phyloP scores from a whole-genome alignment of 2,797 vertebrate species.

The Myotis planiceps region DNA sequence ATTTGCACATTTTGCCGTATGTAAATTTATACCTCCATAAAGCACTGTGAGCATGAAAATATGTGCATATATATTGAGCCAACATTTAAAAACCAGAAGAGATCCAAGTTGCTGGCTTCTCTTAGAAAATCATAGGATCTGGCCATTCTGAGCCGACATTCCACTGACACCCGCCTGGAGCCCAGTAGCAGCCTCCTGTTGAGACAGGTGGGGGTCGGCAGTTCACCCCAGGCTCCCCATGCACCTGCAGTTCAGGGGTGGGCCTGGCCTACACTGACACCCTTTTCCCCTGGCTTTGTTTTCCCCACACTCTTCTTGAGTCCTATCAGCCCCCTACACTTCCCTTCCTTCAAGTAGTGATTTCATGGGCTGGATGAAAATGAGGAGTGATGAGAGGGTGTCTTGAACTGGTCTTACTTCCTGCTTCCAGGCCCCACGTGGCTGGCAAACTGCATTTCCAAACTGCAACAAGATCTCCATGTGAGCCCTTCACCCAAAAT shows the following conservation, averaged over 20 bases:
- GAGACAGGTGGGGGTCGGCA: background rate
- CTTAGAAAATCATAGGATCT: slow-evolving; percentile 45
- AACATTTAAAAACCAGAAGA: slow-evolving; percentile 66
- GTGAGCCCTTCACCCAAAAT: background rate
- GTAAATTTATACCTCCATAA: slow-evolving; percentile 66
- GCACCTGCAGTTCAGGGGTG: background rate
- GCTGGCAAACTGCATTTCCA: background rate
- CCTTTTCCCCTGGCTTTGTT: background rate
- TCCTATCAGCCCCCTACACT: background rate
- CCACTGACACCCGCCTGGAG: background rate
- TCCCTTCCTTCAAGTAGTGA: background rate
- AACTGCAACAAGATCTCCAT: background rate
- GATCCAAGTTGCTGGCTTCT: slow-evolving; percentile 61
- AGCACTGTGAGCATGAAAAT: slow-evolving; percentile 58
- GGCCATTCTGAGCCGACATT: background rate
- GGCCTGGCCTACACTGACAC: background rate
- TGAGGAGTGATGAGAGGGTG: background rate
- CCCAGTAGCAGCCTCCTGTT: background rate
- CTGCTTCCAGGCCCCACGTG: fast-evolving
- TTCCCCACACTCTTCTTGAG: background rate
- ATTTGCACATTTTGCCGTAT: slow-evolving; percentile 71
- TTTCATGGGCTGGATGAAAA: background rate
- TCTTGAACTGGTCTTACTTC: background rate
- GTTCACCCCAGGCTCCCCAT: fast-evolving
- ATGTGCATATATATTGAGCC: slow-evolving; percentile 63